Evolutionary conservation across 1,140 invertebrate genomes (phyloP), one percentile per base, ranked within the genome.

Genomic region (Danaus plexippus): DNA sequence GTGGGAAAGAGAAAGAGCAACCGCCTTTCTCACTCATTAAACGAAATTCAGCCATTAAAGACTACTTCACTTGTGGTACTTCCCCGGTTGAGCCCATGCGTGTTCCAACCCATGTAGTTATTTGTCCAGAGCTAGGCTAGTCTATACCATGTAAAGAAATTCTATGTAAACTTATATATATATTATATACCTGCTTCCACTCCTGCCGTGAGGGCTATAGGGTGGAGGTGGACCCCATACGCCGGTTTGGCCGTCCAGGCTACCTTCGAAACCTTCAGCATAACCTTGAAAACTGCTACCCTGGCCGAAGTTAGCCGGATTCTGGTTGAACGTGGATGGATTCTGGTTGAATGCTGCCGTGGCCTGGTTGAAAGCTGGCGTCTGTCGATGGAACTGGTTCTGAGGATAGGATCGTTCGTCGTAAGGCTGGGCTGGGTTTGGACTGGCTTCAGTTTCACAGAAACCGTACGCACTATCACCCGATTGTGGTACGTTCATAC

Each of bases 391-490:
- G 49, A 72, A 76, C 32, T 71, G 70, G 32, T 67, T 32, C 22
- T 63, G 66, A 72, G 74, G 71, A 58, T 77, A 78, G 3, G 64
- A 11, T 40, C 73, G 63, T 18, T 77, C 76, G 55, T 73, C 77
- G 62, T 76, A 79, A 0, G 55, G 58, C 47, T 73, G 72, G 9
- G 54, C 59, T 11, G 63, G 68, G 51, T 55, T 71, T 51, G 57
- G 70, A 8, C 55, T 61, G 45, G 64, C 59, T 54, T 83, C 80
- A 1, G 61, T 73, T 22, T 84, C 83, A 52, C 87, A 87, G 67
- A 88, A 88, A 7, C 87, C 87, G 64, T 88, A 88, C 1, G 87
- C 85, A 46, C 85, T 87, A 64, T 88, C 85, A 0, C 85, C 87
- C 0, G 87, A 87, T 42, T 87, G 85, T 0, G 83, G 84, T 0